Base-by-base conservation (phyloP, 2,797 vertebrate species). In the Gobionotothen gibberifrons region DNA sequence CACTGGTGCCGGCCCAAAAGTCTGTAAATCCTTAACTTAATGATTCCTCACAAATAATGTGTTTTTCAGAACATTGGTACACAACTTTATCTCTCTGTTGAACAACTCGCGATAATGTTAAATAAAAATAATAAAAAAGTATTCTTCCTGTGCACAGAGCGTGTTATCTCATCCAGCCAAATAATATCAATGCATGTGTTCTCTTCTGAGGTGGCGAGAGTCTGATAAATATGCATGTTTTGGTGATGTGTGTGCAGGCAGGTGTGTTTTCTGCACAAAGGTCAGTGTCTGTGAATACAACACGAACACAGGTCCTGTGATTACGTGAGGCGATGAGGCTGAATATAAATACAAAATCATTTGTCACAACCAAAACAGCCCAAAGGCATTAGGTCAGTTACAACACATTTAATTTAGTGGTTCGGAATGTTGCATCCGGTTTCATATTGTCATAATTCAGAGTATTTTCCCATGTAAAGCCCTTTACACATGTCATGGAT, bases 181-280 rank as follows among this genome's bases (percentile, higher is more conserved):
- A 87, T 90, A 84, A 75, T 54, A 81, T 12, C 42, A 73, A 69
- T 52, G 77, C 82, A 88, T 79, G 82, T 90, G 73, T 78, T 86
- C 79, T 59, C 83, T 72, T 87, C 77, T 26, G 76, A 93, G 88
- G 90, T 21, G 59, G 48, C 39, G 16, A 46, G 69, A 66, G 51
- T 71, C 79, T 82, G 82, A 91, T 92, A 82, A 89, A 92, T 91
- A 90, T 89, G 84, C 60, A 90, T 89, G 81, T 54, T 71, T 86
- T 84, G 42, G 68, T 60, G 10, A 57, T 76, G 85, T 70, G 70
- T 68, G 65, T 64, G 22, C 22, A 26, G 22, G 22, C 22, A 26
- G 22, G 22, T 26, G 22, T 26, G 22, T 26, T 26, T 26, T 26
- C 22, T 26, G 22, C 22, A 26, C 22, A 26, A 26, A 26, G 3